Conservation (phyloP, 2,113 vertebrate genomes). For the Bettongia penicillata region DNA sequence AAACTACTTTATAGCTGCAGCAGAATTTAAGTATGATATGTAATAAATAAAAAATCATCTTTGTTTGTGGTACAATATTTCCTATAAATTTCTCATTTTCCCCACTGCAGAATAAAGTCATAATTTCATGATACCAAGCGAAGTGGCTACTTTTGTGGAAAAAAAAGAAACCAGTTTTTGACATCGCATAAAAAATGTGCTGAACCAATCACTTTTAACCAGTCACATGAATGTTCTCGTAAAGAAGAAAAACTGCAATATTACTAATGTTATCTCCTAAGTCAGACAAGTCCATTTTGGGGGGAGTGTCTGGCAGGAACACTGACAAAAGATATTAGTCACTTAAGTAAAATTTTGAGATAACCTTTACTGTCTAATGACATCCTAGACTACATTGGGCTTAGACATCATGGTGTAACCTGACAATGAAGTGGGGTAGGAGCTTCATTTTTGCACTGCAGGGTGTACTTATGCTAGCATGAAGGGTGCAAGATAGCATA, state of each 20-base stretch:
- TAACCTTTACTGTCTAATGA: not conserved
- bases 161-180: not conserved
- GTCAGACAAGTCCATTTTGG: not conserved
- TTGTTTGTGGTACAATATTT: not conserved
- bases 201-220: not conserved
- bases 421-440: not conserved
- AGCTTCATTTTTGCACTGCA: not conserved
- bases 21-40: not conserved
- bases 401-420: not conserved
- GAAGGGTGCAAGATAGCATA: not conserved
- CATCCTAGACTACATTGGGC: not conserved
- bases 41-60: not conserved
- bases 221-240: not conserved
- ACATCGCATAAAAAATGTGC: not conserved
- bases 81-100: not conserved
- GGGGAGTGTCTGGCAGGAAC: not conserved
- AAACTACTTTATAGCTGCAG: not conserved
- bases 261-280: not conserved
- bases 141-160: not conserved
- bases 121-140: not conserved
- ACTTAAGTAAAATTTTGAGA: not conserved
- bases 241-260: not conserved
- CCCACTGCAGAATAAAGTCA: not conserved
- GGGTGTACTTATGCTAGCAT: not conserved
- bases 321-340: not conserved